Percentiles rank a stretch among this genome's conserved stretches.
These are phyloP conservation scores for Platysternon megacephalum DNA, from an alignment of 2,113 vertebrate species.

Conservation along the genomic window DNA sequence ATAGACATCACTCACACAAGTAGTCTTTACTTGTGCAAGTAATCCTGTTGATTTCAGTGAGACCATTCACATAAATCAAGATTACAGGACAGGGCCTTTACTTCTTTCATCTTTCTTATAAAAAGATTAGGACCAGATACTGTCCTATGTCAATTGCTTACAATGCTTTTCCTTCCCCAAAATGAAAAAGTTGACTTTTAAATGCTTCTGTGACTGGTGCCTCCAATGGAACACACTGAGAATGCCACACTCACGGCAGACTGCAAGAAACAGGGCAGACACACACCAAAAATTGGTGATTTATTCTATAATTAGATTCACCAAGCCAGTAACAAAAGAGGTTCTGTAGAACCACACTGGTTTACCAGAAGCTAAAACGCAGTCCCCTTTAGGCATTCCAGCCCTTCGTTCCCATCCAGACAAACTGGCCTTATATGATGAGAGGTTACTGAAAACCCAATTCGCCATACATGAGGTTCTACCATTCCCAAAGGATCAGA, in stretches of 20 bases:
- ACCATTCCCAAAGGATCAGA: background rate
- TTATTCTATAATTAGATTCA: background rate
- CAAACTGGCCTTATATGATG: background rate
- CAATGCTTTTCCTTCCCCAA: background rate
- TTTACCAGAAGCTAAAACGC: background rate
- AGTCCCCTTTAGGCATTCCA: background rate
- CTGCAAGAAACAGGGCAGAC: background rate
- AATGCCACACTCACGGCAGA: background rate
- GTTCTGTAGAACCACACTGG: too few relatives aligned
- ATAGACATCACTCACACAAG: background rate
- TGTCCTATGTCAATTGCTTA: background rate
- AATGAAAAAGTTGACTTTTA: background rate
- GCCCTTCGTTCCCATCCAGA: background rate
- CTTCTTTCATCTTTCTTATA: background rate
- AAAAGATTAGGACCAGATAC: background rate
- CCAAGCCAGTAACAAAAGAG: too few relatives aligned
- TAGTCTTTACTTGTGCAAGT: background rate
- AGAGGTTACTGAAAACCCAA: background rate
- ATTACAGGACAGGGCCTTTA: background rate
- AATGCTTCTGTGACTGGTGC: background rate
- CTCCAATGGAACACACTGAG: background rate
- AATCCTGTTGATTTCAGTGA: background rate
- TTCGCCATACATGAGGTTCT: background rate
- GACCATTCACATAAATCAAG: background rate
- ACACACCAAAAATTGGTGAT: background rate